Percentiles rank a stretch among this genome's conserved stretches.
Conservation (phyloP, 2,888 invertebrate genomes). For the Eulithis testata region DNA sequence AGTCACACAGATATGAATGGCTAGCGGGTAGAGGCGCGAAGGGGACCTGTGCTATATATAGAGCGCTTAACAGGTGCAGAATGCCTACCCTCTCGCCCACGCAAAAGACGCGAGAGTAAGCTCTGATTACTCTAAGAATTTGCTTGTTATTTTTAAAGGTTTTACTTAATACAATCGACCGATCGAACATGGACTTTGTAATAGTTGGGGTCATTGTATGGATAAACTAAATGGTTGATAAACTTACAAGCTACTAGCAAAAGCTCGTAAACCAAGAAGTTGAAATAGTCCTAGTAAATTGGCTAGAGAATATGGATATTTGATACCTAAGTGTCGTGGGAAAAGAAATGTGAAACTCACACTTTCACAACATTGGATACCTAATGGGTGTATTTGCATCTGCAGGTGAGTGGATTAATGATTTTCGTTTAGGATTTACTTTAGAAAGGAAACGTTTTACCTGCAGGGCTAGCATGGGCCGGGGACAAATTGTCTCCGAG, state of each 20-base stretch:
- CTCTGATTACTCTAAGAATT: background rate
- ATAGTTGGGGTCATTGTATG: background rate
- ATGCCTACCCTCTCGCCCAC: conserved; percentile 61
- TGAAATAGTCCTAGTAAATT: background rate
- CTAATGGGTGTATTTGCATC: conserved; percentile 33
- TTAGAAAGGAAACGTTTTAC: conserved; percentile 16
- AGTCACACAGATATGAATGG: conserved; percentile 79
- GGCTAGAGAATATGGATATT: background rate
- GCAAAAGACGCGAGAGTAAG: conserved; percentile 38
- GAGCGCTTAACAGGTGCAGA: conserved; percentile 76
- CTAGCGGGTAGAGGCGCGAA: conserved; percentile 52
- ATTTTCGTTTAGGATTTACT: conserved; percentile 24
- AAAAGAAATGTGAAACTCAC: conserved; percentile 45
- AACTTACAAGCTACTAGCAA: too few species aligned
- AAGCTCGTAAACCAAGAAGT: too few species aligned
- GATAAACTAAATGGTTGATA: background rate
- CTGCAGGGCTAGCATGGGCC: too few species aligned
- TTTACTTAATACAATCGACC: background rate
- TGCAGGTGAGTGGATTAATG: conserved; percentile 26
- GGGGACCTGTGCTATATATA: conserved; percentile 69
- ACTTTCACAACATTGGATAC: conserved; percentile 33
- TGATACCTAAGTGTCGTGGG: conserved; percentile 19
- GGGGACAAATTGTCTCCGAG: too few species aligned
- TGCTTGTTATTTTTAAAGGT: background rate
- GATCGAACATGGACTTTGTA: too few species aligned